Conservation (phyloP, 2,113 vertebrate genomes). For the Microcebus jonahi region DNA sequence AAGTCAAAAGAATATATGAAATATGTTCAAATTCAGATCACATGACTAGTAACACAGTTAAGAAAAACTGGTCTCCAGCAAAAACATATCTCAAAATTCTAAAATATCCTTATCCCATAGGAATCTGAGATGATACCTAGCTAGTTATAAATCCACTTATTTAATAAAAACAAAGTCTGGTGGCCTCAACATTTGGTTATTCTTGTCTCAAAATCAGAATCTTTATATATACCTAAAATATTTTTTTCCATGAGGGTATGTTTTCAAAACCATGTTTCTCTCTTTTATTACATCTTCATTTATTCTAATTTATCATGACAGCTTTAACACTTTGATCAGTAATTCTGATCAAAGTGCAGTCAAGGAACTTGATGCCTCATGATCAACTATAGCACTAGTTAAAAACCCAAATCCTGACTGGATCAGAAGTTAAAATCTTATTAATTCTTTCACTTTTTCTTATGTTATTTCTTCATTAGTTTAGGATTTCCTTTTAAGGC, state of each 20-base stretch:
- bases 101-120: neutral
- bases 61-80: neutral
- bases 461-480: neutral
- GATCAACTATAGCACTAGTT: neutral
- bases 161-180: neutral
- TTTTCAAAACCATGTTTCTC: neutral
- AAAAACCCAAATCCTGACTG: neutral
- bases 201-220: neutral
- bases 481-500: neutral
- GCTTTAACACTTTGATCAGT: slow-evolving; percentile 1
- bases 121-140: neutral
- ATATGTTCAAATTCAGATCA: neutral
- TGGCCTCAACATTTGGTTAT: neutral
- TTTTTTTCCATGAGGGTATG: neutral
- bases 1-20: slow-evolving; percentile 11
- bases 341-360: neutral
- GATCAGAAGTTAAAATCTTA: neutral
- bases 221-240: slow-evolving; percentile 21
- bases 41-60: neutral
- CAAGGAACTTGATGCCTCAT: neutral
- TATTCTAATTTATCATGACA: neutral
- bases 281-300: neutral
- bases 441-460: neutral
- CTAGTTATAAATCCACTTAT: neutral
- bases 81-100: slow-evolving; percentile 8